Percentiles rank a stretch among this genome's conserved stretches.
Evolutionary conservation across 2,113 vertebrate species (phyloP).

Genomic region (Charina bottae): DNA sequence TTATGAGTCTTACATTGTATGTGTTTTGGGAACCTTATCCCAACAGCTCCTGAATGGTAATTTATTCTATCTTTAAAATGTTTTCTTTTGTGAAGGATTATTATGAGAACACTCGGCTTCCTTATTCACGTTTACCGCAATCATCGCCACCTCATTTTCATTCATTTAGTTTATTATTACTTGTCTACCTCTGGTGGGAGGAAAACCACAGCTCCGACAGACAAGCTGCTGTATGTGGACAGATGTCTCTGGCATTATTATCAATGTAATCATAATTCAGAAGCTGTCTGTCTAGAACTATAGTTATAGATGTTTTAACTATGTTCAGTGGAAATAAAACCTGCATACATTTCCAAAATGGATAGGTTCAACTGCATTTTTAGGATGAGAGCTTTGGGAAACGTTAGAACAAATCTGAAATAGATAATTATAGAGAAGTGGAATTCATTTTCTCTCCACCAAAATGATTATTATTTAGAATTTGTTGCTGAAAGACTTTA

Average conservation of each 20-base stretch:
- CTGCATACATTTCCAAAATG: conserved; percentile 5
- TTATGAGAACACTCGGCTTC: background rate
- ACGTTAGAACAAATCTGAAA: background rate
- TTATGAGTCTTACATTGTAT: background rate
- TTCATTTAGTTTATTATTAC: conserved; percentile 10
- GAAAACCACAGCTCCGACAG: conserved; percentile 10
- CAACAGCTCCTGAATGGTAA: background rate
- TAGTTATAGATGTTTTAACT: conserved; percentile 27
- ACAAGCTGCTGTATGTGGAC: conserved; percentile 46
- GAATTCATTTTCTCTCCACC: background rate
- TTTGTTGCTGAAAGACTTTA: background rate
- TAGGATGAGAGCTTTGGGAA: background rate
- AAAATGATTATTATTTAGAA: background rate
- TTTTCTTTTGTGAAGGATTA: background rate
- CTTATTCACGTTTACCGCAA: conserved; percentile 4
- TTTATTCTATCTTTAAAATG: background rate
- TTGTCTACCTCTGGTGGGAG: background rate
- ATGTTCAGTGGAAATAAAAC: conserved; percentile 13
- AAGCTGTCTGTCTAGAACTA: background rate
- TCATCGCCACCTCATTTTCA: conserved; percentile 32
- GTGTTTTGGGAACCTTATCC: background rate
- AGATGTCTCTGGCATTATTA: conserved; percentile 47
- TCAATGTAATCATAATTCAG: conserved; percentile 39
- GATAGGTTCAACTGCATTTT: background rate
- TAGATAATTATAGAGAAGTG: background rate